Evolutionary conservation across 2,113 vertebrate genomes (phyloP).

Genomic region (Egretta garzetta): DNA sequence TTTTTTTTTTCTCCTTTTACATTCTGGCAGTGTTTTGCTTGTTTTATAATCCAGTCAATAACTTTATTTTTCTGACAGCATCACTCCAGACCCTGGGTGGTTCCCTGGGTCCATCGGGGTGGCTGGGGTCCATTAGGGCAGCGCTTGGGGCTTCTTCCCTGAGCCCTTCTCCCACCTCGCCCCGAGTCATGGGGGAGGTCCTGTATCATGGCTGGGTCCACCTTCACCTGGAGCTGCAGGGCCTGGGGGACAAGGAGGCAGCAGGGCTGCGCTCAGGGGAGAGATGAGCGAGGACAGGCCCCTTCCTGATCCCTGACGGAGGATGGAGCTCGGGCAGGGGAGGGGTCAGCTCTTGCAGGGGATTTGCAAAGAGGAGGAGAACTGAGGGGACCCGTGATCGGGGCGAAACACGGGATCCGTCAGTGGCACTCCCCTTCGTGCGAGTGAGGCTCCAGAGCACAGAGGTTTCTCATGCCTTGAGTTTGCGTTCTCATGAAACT

Average conservation of each 20-base stretch:
- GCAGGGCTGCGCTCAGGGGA: background rate
- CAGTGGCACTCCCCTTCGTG: background rate
- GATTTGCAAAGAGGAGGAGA: background rate
- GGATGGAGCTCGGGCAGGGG: background rate
- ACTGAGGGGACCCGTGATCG: background rate
- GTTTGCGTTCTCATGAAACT: background rate
- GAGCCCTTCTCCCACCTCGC: background rate
- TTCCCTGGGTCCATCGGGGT: background rate
- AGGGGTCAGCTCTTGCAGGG: background rate
- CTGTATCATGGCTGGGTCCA: background rate
- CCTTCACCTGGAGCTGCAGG: background rate
- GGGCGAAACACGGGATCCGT: accelerated
- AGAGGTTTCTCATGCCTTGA: background rate
- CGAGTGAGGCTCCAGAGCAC: background rate
- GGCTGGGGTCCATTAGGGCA: background rate
- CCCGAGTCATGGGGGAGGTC: accelerated
- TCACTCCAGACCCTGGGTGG: background rate
- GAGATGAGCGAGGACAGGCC: background rate
- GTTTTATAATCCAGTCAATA: background rate
- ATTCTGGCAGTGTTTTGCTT: background rate
- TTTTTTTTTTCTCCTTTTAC: background rate
- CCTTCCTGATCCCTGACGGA: background rate
- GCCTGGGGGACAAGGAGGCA: background rate
- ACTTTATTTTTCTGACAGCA: background rate
- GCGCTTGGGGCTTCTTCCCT: background rate